These are phyloP conservation scores for Nomada flava DNA, from an alignment of 2,888 invertebrate genomes.

Conservation along the genomic window DNA sequence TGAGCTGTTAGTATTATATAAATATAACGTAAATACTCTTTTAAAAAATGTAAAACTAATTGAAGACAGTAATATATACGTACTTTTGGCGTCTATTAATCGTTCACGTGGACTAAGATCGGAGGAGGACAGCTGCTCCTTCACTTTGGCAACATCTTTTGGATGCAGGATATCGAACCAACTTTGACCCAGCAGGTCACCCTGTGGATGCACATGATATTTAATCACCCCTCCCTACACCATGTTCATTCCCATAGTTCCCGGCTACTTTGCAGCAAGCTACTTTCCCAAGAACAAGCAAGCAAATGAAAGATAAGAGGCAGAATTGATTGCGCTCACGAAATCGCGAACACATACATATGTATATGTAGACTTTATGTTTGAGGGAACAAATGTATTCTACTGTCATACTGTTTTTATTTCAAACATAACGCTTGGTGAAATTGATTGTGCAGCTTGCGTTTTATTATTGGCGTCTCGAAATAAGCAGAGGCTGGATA, in stretches of 20 bases:
- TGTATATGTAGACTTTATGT: neutral
- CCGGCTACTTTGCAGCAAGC: neutral
- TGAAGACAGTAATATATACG: conserved; percentile 77
- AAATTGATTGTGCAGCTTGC: conserved; percentile 10
- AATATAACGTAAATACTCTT: no score
- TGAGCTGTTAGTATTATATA: no score
- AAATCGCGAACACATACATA: neutral
- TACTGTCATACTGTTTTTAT: neutral
- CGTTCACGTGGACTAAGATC: conserved; percentile 95
- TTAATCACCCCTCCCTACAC: neutral
- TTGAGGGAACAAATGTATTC: neutral
- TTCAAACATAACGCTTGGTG: neutral
- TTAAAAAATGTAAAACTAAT: neutral
- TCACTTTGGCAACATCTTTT: conserved; percentile 97
- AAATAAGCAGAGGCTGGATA: conserved; percentile 77
- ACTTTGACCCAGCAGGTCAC: conserved; percentile 95
- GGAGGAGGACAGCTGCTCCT: conserved; percentile 96
- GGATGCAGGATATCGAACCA: conserved; percentile 97
- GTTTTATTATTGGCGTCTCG: neutral
- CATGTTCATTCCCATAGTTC: neutral
- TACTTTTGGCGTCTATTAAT: conserved; percentile 96
- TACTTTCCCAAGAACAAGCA: neutral
- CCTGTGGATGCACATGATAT: conserved; percentile 85
- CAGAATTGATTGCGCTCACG: neutral
- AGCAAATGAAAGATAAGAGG: no score